phyloP scores from a whole-genome alignment of 2,797 vertebrate genomes.

The Petrocephalus schoutedeni region DNA sequence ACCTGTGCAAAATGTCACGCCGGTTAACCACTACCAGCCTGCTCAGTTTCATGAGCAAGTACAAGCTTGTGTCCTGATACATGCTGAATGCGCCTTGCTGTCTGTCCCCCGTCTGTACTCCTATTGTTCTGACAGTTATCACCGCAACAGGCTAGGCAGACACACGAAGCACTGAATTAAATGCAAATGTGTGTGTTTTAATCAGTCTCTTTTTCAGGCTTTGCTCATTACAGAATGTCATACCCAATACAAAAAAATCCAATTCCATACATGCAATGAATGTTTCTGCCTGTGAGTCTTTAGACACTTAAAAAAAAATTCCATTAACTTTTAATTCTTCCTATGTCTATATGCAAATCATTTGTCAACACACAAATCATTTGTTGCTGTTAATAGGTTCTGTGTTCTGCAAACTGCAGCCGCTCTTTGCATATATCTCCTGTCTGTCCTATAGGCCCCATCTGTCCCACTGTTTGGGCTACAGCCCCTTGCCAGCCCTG shows the following conservation, averaged over 20 bases:
- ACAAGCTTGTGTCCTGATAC: neutral
- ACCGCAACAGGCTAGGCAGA: neutral
- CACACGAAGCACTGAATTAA: neutral
- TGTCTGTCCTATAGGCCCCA: neutral
- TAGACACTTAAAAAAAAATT: neutral
- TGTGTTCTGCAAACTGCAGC: neutral
- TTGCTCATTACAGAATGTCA: neutral
- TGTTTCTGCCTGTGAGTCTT: neutral
- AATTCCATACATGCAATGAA: neutral
- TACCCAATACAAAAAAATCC: neutral
- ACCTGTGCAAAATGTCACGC: neutral
- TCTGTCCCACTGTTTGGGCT: neutral
- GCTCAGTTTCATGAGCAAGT: neutral
- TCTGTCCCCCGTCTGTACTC: neutral
- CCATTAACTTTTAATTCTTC: conserved; percentile 1
- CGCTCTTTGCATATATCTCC: neutral
- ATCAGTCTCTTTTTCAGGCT: neutral
- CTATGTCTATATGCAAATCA: neutral
- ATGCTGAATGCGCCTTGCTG: neutral
- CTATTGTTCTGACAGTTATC: neutral
- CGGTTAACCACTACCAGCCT: neutral
- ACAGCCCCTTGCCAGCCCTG: neutral
- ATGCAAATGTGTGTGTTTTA: neutral
- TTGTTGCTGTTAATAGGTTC: neutral
- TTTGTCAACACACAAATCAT: neutral